These are phyloP conservation scores for Pseudomugil tenellus DNA, from an alignment of 2,797 vertebrate genomes.

Conservation along the genomic window DNA sequence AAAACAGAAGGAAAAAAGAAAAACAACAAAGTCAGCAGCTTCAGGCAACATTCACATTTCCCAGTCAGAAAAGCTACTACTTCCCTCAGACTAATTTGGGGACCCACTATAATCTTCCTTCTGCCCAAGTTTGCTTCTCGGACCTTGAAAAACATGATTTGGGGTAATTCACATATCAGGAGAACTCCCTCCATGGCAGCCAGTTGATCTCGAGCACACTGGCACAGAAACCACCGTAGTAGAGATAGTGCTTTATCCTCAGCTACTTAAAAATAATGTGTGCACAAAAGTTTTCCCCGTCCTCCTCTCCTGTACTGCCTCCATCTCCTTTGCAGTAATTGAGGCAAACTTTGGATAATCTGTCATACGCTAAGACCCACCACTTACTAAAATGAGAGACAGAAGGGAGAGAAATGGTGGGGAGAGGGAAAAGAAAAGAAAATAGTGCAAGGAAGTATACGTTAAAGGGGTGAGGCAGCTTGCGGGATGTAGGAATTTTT, in stretches of 20 bases:
- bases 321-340: constrained; percentile 87
- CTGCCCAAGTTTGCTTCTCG: constrained; percentile 60
- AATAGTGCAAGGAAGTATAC: constrained; percentile 62
- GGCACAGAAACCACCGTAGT: constrained; percentile 79
- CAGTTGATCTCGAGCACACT: constrained; percentile 64
- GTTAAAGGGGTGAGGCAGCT: constrained; percentile 73
- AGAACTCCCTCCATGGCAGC: constrained; percentile 60
- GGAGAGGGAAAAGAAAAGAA: constrained; percentile 58
- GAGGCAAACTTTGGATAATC: constrained; percentile 97
- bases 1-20: constrained; percentile 35
- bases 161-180: constrained; percentile 67
- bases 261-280: constrained; percentile 90
- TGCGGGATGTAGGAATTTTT: constrained; percentile 82
- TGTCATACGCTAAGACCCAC: constrained; percentile 94
- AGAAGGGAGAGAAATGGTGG: constrained; percentile 63
- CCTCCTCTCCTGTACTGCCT: constrained; percentile 75
- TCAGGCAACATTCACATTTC: constrained; percentile 32
- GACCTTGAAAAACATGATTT: constrained; percentile 72
- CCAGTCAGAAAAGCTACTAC: constrained; percentile 33
- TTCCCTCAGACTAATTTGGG: constrained; percentile 56
- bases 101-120: constrained; percentile 61
- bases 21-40: constrained; percentile 51
- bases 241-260: constrained; percentile 82
- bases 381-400: constrained; percentile 91
- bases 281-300: constrained; percentile 85